phyloP scores from a whole-genome alignment of 2,888 invertebrate genomes.

The Drosophila colorata region DNA sequence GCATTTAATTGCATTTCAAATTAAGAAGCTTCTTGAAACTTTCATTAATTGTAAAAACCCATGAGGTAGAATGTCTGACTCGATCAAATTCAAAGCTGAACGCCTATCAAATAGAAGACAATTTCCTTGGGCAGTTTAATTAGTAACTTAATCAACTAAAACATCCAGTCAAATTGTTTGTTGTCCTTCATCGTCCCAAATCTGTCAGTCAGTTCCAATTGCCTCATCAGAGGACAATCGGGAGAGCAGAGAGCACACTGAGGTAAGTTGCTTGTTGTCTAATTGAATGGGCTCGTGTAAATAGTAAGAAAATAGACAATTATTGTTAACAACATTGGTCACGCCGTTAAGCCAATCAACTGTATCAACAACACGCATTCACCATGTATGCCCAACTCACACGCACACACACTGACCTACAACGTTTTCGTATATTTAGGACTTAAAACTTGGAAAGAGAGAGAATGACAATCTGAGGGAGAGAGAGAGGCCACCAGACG shows the following conservation, averaged over 20 bases:
- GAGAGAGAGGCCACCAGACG: constrained; percentile 26
- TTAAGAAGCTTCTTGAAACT: constrained; percentile 2
- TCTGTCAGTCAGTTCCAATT: constrained; percentile 13
- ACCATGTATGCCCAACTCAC: constrained; percentile 44
- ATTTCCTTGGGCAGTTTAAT: constrained; percentile 3
- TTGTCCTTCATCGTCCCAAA: constrained; percentile 1
- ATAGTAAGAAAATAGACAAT: constrained; percentile 66
- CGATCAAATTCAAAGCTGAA: not conserved
- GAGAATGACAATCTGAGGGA: not conserved
- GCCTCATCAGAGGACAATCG: constrained; percentile 20
- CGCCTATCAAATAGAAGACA: constrained; percentile 1
- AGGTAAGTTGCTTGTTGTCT: constrained; percentile 38
- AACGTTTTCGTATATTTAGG: constrained; percentile 58
- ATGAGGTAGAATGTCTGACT: not conserved
- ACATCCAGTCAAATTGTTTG: constrained; percentile 9
- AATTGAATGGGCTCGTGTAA: constrained; percentile 59
- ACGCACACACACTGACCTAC: constrained; percentile 24
- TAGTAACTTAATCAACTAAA: constrained; percentile 38
- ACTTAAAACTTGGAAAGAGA: constrained; percentile 52
- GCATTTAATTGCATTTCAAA: constrained; percentile 16
- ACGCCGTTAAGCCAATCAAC: constrained; percentile 76
- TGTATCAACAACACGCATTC: constrained; percentile 72
- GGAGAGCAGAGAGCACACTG: constrained; percentile 5
- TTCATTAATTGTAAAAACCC: constrained; percentile 10
- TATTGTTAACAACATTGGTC: constrained; percentile 64